Evolutionary conservation across 2,797 vertebrate genomes (phyloP).

Genomic region (Capromys pilorides): DNA sequence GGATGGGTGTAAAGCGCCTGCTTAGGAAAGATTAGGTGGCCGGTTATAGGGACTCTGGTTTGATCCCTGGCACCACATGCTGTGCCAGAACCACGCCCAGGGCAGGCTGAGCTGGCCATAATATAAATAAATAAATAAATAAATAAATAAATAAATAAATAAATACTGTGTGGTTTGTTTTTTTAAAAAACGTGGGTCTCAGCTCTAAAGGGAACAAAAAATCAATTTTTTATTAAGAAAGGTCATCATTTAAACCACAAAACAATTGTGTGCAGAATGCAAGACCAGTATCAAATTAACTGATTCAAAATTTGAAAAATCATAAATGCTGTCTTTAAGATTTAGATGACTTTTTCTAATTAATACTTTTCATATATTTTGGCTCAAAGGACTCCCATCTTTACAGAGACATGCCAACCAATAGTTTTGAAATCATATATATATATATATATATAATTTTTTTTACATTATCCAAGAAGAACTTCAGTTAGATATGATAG

Average conservation of each 20-base stretch:
- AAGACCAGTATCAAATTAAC: background rate
- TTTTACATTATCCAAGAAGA: slow-evolving; percentile 42
- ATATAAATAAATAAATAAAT: too few species aligned
- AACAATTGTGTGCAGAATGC: slow-evolving; percentile 8
- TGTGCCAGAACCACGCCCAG: too few species aligned
- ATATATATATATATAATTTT: background rate
- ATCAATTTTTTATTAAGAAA: slow-evolving; percentile 53
- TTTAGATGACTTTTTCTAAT: background rate
- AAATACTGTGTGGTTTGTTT: background rate
- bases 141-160: too few species aligned
- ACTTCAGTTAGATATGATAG: slow-evolving; percentile 48
- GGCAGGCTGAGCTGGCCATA: too few species aligned
- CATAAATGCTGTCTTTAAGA: slow-evolving; percentile 12
- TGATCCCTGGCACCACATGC: too few species aligned
- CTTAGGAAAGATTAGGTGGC: too few species aligned
- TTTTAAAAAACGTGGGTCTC: slow-evolving; percentile 59
- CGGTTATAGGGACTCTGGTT: too few species aligned
- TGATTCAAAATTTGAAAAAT: slow-evolving; percentile 53
- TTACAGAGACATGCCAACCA: slow-evolving; percentile 24
- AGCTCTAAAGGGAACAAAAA: background rate
- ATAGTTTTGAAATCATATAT: slow-evolving; percentile 39
- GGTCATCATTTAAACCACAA: slow-evolving; percentile 41
- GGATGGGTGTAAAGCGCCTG: too few species aligned
- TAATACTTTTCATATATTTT: slow-evolving; percentile 45
- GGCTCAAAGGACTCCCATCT: slow-evolving; percentile 6